Conservation (phyloP, 2,113 vertebrate genomes). For the Oreochromis spilurus region DNA sequence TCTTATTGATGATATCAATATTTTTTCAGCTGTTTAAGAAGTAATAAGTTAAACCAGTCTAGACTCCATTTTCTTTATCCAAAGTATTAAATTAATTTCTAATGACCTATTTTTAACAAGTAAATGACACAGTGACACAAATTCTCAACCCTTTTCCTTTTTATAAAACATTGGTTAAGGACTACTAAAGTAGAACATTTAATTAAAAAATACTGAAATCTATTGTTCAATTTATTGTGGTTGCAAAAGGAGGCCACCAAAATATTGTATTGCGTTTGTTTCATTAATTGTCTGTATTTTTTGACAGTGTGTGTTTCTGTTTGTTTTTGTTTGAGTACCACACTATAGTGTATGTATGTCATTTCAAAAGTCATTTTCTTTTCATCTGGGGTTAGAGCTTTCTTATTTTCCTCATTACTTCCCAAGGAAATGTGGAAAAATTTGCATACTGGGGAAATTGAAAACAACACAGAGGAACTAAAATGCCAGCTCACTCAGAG, state of each 20-base stretch:
- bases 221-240: neutral
- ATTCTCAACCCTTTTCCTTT: neutral
- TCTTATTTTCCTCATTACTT: constrained; percentile 66
- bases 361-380: constrained; percentile 51
- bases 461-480: constrained; percentile 55
- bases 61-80: neutral
- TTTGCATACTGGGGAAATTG: constrained; percentile 64
- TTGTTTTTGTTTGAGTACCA: neutral
- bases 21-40: neutral
- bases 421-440: constrained; percentile 39
- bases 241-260: neutral
- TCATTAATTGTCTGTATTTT: neutral
- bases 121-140: neutral
- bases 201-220: neutral
- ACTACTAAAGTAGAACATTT: neutral
- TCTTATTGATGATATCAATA: neutral
- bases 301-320: neutral
- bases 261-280: neutral
- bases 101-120: constrained; percentile 21
- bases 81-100: constrained; percentile 21
- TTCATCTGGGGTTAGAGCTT: constrained; percentile 57
- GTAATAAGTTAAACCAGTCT: constrained; percentile 17
- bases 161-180: neutral
- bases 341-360: constrained; percentile 5
- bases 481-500: constrained; percentile 24